Evolutionary conservation across 2,113 vertebrate genomes (phyloP), one percentile per base, ranked within the genome.

Genomic region (Mungos mungo): DNA sequence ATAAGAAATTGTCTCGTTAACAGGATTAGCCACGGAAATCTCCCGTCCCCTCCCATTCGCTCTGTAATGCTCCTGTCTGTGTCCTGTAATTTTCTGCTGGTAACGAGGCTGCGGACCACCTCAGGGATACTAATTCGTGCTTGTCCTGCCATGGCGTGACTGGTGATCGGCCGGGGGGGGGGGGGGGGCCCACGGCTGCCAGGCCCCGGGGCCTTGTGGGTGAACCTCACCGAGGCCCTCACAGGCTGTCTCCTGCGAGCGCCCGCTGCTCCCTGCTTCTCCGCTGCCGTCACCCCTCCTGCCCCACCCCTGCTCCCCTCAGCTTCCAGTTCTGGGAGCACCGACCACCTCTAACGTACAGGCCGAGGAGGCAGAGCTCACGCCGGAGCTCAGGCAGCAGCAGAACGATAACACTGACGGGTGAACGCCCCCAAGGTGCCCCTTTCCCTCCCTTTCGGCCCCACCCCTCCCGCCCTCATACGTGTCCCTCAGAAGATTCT

Each of bases 1-100:
- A 98, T 99, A 99, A 98, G 98, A 98, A 98, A 99, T 99, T 98
- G 98, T 99, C 98, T 98, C 45, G 45, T 97, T 99, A 99, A 99
- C 98, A 98, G 97, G 99, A 99, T 99, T 99, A 99, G 98, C 98
- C 98, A 98, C 23, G 97, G 98, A 97, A 98, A 98, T 98, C 98
- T 98, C 97, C 90, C n/a, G 93, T 98, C 96, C 98, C 98, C 98
- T 98, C 99, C 99, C 98, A 98, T 98, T 97, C 97, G 60, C 92
- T 97, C 97, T 98, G 96, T 98, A 98, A 98, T 88, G 97, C 97
- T 98, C 97, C 98, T 98, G 95, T 98, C 97, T 98, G 3, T 97
- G 97, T 98, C 98, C 98, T 97, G 92, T 98, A 97, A 98, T 99
- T 98, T 98, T 98, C 98, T 98, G 98, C 98, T 97, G 96, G 96